phyloP scores from a whole-genome alignment of 2,113 vertebrate species.

The Entelurus aequoreus region DNA sequence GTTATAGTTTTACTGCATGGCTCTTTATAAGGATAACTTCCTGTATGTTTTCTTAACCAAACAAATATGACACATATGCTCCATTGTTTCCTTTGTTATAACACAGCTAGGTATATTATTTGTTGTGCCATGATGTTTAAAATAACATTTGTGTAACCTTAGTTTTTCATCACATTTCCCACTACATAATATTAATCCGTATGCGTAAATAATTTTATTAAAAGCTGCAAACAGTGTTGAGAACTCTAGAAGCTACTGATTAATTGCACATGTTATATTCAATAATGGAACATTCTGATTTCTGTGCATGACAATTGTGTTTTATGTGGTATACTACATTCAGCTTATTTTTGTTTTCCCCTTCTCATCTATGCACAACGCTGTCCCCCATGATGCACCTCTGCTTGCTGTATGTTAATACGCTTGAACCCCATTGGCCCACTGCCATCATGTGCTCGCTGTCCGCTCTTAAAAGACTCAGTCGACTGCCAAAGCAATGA shows the following conservation, averaged over 20 bases:
- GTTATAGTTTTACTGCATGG: constrained; percentile 3
- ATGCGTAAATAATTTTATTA: not conserved
- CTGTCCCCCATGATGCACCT: constrained; percentile 86
- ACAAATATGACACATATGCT: constrained; percentile 2
- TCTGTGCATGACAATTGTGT: constrained; percentile 86
- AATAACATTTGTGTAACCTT: not conserved
- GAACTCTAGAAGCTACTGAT: not conserved
- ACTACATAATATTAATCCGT: not conserved
- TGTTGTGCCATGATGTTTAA: constrained; percentile 8
- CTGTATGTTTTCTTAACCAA: not conserved
- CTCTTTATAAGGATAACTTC: not conserved
- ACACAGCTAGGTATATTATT: constrained; percentile 18
- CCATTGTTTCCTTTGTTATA: not conserved
- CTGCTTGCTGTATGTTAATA: constrained; percentile 97
- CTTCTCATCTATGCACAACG: constrained; percentile 98
- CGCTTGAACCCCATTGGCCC: constrained; percentile 99
- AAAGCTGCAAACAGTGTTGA: not conserved
- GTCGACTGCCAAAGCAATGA: constrained; percentile 99
- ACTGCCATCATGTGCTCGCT: constrained; percentile 99
- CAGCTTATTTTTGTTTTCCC: constrained; percentile 92
- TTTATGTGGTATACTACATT: constrained; percentile 97
- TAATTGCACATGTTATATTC: constrained; percentile 29
- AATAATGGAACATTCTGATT: constrained; percentile 71
- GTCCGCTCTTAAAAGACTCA: constrained; percentile 99
- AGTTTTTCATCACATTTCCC: not conserved